Conservation (phyloP, 2,113 vertebrate genomes). For the Nymphicus hollandicus region DNA sequence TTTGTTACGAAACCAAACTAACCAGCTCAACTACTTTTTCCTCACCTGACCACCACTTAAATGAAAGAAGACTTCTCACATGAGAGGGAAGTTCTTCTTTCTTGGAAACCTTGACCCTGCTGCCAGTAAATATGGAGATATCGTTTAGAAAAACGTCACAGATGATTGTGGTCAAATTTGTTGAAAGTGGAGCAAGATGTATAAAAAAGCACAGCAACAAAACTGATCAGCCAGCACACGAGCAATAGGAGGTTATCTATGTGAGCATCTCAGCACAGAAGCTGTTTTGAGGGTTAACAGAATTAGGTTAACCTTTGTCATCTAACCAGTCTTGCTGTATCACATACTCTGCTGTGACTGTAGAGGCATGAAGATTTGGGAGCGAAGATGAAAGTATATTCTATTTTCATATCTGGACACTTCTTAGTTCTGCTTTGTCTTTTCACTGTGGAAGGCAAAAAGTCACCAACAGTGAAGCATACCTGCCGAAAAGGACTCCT, state of each 20-base stretch:
- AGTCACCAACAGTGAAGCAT: conserved; percentile 4
- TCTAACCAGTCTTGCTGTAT: conserved; percentile 26
- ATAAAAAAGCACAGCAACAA: conserved; percentile 54
- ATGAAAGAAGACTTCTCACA: conserved; percentile 30
- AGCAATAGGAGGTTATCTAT: conserved; percentile 60
- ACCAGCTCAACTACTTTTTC: neutral
- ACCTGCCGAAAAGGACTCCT: conserved; percentile 54
- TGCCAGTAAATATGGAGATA: conserved; percentile 67
- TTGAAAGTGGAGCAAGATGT: conserved; percentile 68
- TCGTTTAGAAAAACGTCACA: conserved; percentile 43
- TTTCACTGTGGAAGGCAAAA: conserved; percentile 43
- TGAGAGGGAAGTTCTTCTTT: conserved; percentile 37
- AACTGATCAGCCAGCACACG: conserved; percentile 8
- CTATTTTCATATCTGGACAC: conserved; percentile 42
- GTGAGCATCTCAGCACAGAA: conserved; percentile 24
- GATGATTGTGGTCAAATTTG: conserved; percentile 47
- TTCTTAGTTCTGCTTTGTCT: conserved; percentile 61
- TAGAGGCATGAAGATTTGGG: neutral
- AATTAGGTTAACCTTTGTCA: conserved; percentile 67
- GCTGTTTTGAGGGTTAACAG: conserved; percentile 40
- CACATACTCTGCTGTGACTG: conserved; percentile 1
- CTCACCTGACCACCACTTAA: conserved; percentile 39
- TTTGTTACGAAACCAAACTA: neutral
- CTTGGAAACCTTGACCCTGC: conserved; percentile 32
- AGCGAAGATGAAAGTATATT: conserved; percentile 37